Evolutionary conservation across 2,113 vertebrate genomes (phyloP).

Genomic region (Carollia perspicillata): DNA sequence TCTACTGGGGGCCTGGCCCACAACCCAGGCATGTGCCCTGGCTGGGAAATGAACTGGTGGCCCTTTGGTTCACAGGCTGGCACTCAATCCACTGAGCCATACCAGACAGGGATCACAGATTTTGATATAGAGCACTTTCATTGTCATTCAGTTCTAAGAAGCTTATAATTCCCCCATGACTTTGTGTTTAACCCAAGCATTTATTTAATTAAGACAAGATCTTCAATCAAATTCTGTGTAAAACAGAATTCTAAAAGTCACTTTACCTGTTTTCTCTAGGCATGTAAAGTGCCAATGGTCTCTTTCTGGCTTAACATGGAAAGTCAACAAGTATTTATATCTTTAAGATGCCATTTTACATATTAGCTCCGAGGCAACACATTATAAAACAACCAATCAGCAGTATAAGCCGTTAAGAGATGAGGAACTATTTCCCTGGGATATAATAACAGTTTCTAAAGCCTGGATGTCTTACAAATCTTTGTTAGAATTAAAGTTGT

Average conservation of each 20-base stretch:
- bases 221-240: not conserved
- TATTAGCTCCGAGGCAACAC: constrained; percentile 14
- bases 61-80: no score
- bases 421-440: not conserved
- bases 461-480: constrained; percentile 15
- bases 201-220: constrained; percentile 40
- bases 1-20: no score
- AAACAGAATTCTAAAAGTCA: constrained; percentile 3
- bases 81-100: no score
- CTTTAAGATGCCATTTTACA: constrained; percentile 41
- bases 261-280: constrained; percentile 35
- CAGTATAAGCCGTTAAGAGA: not conserved
- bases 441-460: not conserved
- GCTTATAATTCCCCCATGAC: not conserved
- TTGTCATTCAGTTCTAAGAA: constrained; percentile 12
- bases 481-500: not conserved
- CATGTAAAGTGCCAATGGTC: not conserved
- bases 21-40: no score
- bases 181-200: constrained; percentile 11
- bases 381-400: not conserved
- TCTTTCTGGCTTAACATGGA: constrained; percentile 35
- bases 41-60: no score
- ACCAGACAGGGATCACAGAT: not conserved
- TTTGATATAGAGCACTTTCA: not conserved
- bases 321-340: constrained; percentile 44